Conservation (phyloP, 2,113 vertebrate genomes). For the Leptobrachium ailaonicum region DNA sequence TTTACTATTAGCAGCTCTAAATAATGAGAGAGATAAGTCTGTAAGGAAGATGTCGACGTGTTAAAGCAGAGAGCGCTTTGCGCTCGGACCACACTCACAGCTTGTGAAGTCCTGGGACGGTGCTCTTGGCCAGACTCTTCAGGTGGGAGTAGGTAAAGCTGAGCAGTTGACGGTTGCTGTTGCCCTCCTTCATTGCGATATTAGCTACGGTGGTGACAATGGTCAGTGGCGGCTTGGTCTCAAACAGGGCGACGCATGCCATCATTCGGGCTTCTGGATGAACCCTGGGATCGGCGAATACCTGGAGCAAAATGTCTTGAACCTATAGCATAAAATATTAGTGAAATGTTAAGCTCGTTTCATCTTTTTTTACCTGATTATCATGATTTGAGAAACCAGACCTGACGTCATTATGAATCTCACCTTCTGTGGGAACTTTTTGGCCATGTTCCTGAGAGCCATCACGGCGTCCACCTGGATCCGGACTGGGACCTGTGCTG, state of each 20-base stretch:
- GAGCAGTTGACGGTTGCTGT: conserved; percentile 73
- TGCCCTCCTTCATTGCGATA: conserved; percentile 67
- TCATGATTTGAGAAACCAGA: too few species aligned
- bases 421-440: conserved; percentile 74
- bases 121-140: conserved; percentile 74
- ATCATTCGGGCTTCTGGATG: conserved; percentile 74
- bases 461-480: conserved; percentile 74
- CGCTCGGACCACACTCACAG: conserved; percentile 67
- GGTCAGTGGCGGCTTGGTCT: conserved; percentile 70
- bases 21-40: conserved; percentile 8
- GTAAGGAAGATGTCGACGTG: neutral
- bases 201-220: conserved; percentile 69
- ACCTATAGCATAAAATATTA: conserved; percentile 62
- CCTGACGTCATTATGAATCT: conserved; percentile 22
- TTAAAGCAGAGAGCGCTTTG: neutral
- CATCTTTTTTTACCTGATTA: too few species aligned
- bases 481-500: conserved; percentile 59
- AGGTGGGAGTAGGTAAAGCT: conserved; percentile 81
- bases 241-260: conserved; percentile 76
- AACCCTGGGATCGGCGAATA: conserved; percentile 70
- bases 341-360: too few species aligned
- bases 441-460: conserved; percentile 74
- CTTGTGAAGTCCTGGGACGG: conserved; percentile 54
- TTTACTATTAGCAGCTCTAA: conserved; percentile 77
- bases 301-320: conserved; percentile 72